These are phyloP conservation scores for Neoascia interrupta DNA, from an alignment of 2,888 invertebrate genomes.

Conservation along the genomic window DNA sequence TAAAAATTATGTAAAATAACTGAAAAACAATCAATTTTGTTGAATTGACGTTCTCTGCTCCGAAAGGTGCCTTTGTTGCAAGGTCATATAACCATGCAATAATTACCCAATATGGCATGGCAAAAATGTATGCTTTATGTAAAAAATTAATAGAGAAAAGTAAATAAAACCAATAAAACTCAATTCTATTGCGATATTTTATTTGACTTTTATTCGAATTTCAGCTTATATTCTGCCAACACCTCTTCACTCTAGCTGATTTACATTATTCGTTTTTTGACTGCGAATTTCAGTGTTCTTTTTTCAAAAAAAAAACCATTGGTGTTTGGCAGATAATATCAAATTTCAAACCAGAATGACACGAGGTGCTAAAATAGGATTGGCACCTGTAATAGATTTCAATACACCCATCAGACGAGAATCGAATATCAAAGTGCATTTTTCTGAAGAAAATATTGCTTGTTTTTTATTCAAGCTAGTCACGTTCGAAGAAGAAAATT, in stretches of 20 bases:
- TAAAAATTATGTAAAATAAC: no score
- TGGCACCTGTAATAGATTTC: slow-evolving; percentile 37
- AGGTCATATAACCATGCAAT: no score
- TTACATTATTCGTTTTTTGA: slow-evolving; percentile 30
- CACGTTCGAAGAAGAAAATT: slow-evolving; percentile 25
- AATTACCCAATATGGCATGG: no score
- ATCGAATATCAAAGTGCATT: slow-evolving; percentile 7
- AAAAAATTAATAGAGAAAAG: no score
- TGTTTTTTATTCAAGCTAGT: slow-evolving; percentile 17
- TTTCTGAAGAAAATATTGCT: neutral
- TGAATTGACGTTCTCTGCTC: no score
- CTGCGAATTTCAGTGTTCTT: slow-evolving; percentile 10
- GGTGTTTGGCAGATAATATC: slow-evolving; percentile 26
- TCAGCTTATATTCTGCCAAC: neutral
- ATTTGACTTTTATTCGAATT: slow-evolving; percentile 13
- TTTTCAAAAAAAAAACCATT: neutral
- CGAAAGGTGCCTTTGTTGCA: no score
- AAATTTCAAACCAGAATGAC: neutral
- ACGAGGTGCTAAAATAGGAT: slow-evolving; percentile 16
- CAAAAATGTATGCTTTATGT: no score
- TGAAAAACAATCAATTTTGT: no score
- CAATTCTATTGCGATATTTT: no score
- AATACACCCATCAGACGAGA: neutral
- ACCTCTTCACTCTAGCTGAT: neutral
- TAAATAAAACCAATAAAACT: no score